These are phyloP conservation scores for Malthinus flaveolus DNA, from an alignment of 2,888 invertebrate species.

Conservation along the genomic window DNA sequence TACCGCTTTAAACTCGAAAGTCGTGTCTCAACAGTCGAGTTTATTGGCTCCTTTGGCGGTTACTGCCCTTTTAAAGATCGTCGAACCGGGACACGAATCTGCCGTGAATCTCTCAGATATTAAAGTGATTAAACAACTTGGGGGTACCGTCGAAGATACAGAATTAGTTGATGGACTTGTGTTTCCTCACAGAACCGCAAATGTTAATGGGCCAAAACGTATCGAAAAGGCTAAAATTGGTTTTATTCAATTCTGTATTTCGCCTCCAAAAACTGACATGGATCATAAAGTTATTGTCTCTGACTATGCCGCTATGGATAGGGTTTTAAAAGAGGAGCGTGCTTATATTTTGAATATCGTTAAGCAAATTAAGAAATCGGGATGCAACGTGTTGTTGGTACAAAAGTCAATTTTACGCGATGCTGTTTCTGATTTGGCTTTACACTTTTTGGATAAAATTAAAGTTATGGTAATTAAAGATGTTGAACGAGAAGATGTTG, in stretches of 20 bases:
- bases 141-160: slow-evolving; percentile 97
- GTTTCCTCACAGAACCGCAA: slow-evolving; percentile 86
- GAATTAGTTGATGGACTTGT: slow-evolving; percentile 95
- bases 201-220: slow-evolving; percentile 88
- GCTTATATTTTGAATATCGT: slow-evolving; percentile 97
- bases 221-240: slow-evolving; percentile 98
- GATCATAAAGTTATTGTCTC: slow-evolving; percentile 95
- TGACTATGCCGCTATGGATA: slow-evolving; percentile 99
- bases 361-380: slow-evolving; percentile 97
- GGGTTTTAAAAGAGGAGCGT: slow-evolving; percentile 95
- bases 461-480: slow-evolving; percentile 99
- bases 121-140: slow-evolving; percentile 94
- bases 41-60: slow-evolving; percentile 96
- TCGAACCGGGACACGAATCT: slow-evolving; percentile 65
- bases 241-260: slow-evolving; percentile 98
- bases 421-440: slow-evolving; percentile 94
- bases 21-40: slow-evolving; percentile 97
- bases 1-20: slow-evolving; percentile 97
- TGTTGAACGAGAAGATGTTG: slow-evolving; percentile 96
- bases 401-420: slow-evolving; percentile 84
- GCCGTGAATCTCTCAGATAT: slow-evolving; percentile 92
- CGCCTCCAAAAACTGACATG: slow-evolving; percentile 99
- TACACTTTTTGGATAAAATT: slow-evolving; percentile 98
- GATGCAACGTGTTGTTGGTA: slow-evolving; percentile 93
- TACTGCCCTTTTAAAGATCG: slow-evolving; percentile 89